These are phyloP conservation scores for Agelastica alni DNA, from an alignment of 2,888 invertebrate genomes.

Conservation along the genomic window DNA sequence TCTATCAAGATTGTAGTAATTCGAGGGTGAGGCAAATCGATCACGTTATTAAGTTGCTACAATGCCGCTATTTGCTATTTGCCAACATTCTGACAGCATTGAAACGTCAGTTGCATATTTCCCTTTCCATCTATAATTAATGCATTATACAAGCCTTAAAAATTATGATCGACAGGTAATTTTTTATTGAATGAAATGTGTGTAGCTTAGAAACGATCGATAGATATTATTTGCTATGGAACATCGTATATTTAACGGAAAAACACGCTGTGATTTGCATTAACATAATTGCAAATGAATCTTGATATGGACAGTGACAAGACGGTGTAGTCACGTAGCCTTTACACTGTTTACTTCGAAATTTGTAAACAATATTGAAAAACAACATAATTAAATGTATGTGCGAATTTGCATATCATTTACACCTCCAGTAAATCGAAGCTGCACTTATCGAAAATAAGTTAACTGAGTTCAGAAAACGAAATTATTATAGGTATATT, in stretches of 20 bases:
- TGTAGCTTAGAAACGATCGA: conserved; percentile 30
- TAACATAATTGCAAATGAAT: conserved; percentile 46
- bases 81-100: conserved; percentile 13
- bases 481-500: too few relatives aligned
- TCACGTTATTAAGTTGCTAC: conserved; percentile 19
- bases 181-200: conserved; percentile 32
- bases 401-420: too few relatives aligned
- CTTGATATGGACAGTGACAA: too few relatives aligned
- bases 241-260: conserved; percentile 39
- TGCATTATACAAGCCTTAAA: conserved; percentile 25
- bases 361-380: too few relatives aligned
- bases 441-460: too few relatives aligned
- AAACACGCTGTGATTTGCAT: conserved; percentile 44
- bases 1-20: conserved; percentile 17
- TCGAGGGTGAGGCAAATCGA: conserved; percentile 16
- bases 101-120: conserved; percentile 25
- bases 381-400: too few relatives aligned
- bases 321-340: too few relatives aligned
- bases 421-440: too few relatives aligned
- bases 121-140: conserved; percentile 24
- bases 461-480: too few relatives aligned
- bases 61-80: conserved; percentile 22
- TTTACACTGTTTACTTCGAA: too few relatives aligned
- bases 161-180: conserved; percentile 35
- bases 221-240: conserved; percentile 41